Evolutionary conservation across 2,113 vertebrate genomes (phyloP), one percentile per base, ranked within the genome.

Genomic region (Falcunculus frontatus): DNA sequence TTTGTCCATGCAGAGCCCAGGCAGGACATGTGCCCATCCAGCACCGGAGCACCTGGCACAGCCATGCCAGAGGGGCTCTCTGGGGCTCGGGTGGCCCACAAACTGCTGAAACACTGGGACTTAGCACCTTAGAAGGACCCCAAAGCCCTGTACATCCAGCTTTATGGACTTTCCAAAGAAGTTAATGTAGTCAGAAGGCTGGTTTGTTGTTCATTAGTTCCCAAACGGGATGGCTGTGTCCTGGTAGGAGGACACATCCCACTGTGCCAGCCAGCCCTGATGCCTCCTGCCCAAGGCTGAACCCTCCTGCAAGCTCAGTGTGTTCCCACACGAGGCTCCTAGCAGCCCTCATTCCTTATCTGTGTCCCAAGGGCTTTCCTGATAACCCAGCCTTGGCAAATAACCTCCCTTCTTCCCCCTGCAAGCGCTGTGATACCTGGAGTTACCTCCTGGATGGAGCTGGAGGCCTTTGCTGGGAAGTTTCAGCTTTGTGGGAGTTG

Each of bases 121-220:
- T 52, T 11, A 1, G n/a, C 11, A 13, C 69, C 73, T 50, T 30
- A 18, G 56, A n/a, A 64, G 32, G 55, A 15, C 13, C 46, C 77
- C 11, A 1, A 14, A 47, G 67, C 69, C 5, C 4, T 2, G 19
- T 2, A 1, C 19, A 3, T 10, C 17, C 79, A 26, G n/a, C 76
- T 73, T 3, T 3, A 0, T 4, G 67, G 55, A 0, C 25, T 32
- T 60, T 1, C 41, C 53, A 16, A 6, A 25, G 46, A 0, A 10
- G 46, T 10, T 16, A 1, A 0, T 19, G 81, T 0, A 0, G 6
- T 6, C 29, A 13, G 29, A 10, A 16, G 20, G 8, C 0, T 22
- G 33, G 2, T 16, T 20, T 72, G 39, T 1, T 20, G 65, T 16
- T 74, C 13, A 0, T 17, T 6, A 13, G 19, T 7, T 33, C 37